Evolutionary conservation across 2,888 invertebrate species (phyloP), one percentile per base, ranked within the genome.

Genomic region (Idaea dimidiata): DNA sequence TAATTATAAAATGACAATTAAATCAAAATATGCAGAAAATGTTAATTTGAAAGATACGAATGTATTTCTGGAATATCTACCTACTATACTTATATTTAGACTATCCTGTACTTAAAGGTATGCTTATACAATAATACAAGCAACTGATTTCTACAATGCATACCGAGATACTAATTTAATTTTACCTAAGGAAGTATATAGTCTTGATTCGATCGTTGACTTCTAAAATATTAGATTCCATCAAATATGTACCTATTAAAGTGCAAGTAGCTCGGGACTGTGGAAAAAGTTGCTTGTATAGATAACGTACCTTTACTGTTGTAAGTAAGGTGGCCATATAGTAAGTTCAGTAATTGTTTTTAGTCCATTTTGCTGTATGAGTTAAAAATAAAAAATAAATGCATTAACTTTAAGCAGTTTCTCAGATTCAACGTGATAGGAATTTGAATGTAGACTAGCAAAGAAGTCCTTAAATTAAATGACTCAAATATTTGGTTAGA

Each of bases 401-500:
- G 43, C 14, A 43, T 43, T 43, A 4, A 43, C 14, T 43, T 43
- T 43, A 43, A 43, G 0, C 43, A 43, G 14, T 8, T 14, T 43
- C 5, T 2, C 10, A 43, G 43, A 14, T 7, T 8, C 43, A 43
- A 43, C 43, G 43, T 14, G 8, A 10, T 43, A 14, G 43, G 43
- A 14, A 14, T 43, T 43, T 43, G 43, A 43, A 43, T 14, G 43
- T 43, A 43, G 43, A 43, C 43, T 43, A 43, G 43, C 14, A 43
- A 43, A 10, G 10, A 43, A 8, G 33, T 14, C 43, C 43, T 43
- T 43, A 43, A 43, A 43, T 43, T 43, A 43, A 43, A 43, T 43
- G 43, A 43, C 43, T 43, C 8, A 43, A 43, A 43, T 43, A 43
- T 43, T 62, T 62, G 59, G 62, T 59, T 33, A 62, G 54, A 62